Base-by-base conservation (phyloP, 2,797 vertebrate genomes). In the Premnoplex brunnescens region DNA sequence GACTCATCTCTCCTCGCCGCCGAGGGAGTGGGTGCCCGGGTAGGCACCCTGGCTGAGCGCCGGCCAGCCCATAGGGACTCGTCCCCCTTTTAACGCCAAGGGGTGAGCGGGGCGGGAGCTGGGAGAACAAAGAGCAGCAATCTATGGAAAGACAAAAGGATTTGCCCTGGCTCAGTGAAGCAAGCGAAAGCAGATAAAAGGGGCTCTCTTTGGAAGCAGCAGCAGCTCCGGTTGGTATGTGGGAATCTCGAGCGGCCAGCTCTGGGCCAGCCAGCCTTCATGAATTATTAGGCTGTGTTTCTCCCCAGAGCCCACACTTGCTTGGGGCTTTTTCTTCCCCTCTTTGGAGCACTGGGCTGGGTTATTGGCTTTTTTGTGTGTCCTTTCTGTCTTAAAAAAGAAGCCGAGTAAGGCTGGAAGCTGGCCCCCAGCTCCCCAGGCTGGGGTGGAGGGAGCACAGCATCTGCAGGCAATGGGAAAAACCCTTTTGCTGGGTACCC, bases 131-230 rank as follows among this genome's bases (percentile, higher is more conserved):
- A 99, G 98, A 98, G 97, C 97, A 97, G 98, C 98, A 99, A 99
- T 99, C 98, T 98, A 98, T 98, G 98, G 98, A 98, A 98, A 98
- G 99, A 98, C 98, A 99, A 99, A 99, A 99, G 98, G 97, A 97
- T 98, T 97, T 94, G 98, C 98, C 98, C 98, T 93, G 96, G 98
- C 98, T 99, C 98, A 99, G 98, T 99, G 98, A 99, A 99, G 98
- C 99, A 99, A 98, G 98, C 97, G 98, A 97, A 97, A 98, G 98
- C 98, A 98, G 98, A 99, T 99, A 99, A 99, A 99, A 98, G 98
- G 98, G 98, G 97, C 98, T 98, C 98, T 99, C 98, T 99, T 98
- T 98, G 98, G 98, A 96, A 98, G 98, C 97, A 98, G 98, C 97
- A 98, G 98, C 98, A 97, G 98, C 86, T 98, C 98, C 93, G 89